These are phyloP conservation scores for Podilymbus podiceps DNA, from an alignment of 2,113 vertebrate genomes.

Conservation along the genomic window DNA sequence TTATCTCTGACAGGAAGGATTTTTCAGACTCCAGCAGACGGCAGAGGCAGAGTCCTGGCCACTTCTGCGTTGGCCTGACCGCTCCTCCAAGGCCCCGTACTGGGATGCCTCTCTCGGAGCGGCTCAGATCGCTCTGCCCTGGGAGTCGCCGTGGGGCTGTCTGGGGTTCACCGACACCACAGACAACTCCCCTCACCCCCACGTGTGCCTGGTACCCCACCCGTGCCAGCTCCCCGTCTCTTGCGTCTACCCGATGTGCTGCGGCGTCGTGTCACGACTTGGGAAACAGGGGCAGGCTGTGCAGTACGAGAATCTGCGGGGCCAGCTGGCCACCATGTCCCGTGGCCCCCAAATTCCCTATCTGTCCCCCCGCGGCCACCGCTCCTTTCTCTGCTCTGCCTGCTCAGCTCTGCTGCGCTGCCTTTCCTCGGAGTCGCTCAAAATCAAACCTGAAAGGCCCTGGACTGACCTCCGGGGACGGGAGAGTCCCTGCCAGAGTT, in stretches of 20 bases:
- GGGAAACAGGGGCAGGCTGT: background rate
- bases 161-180: background rate
- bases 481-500: background rate
- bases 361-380: fast-evolving
- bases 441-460: background rate
- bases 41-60: background rate
- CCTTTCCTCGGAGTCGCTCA: background rate
- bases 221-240: background rate
- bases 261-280: background rate
- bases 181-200: background rate
- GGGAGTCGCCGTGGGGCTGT: background rate
- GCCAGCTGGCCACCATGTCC: background rate
- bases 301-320: background rate
- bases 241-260: background rate
- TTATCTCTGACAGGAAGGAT: conserved; percentile 42
- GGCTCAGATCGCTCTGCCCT: background rate
- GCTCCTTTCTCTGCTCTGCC: fast-evolving
- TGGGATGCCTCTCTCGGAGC: background rate
- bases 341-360: fast-evolving
- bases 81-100: background rate
- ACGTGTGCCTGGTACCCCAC: fast-evolving
- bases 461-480: background rate
- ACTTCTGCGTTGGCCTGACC: background rate
- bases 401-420: background rate
- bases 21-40: background rate